Conservation (phyloP, 2,888 invertebrate species). For the Carcina quercana region DNA sequence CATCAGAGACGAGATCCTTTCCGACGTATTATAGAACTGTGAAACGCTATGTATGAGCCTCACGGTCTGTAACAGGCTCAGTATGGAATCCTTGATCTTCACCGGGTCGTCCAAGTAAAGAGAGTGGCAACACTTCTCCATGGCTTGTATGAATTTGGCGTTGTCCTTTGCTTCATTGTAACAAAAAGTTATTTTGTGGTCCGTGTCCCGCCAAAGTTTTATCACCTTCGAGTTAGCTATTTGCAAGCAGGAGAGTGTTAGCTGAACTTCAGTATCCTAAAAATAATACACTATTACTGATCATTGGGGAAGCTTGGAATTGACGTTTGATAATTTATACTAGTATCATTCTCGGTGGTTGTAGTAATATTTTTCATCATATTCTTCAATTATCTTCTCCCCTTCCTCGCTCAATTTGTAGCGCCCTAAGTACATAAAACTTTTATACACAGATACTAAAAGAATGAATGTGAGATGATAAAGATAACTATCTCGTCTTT, state of each 20-base stretch:
- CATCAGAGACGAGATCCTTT: slow-evolving; percentile 96
- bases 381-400: too few relatives aligned
- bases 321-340: too few relatives aligned
- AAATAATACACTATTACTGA: background rate
- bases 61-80: slow-evolving; percentile 93
- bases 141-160: slow-evolving; percentile 91
- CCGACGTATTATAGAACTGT: slow-evolving; percentile 96
- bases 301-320: too few relatives aligned
- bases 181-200: slow-evolving; percentile 93
- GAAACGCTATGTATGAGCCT: slow-evolving; percentile 95
- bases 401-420: too few relatives aligned
- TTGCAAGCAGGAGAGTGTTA: slow-evolving; percentile 84
- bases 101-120: slow-evolving; percentile 95
- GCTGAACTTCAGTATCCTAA: slow-evolving; percentile 82
- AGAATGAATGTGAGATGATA: too few relatives aligned
- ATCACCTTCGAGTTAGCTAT: slow-evolving; percentile 85
- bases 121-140: slow-evolving; percentile 96
- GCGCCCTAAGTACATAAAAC: too few relatives aligned
- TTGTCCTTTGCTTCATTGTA: slow-evolving; percentile 97
- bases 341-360: too few relatives aligned
- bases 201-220: slow-evolving; percentile 87
- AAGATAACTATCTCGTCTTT: too few relatives aligned
- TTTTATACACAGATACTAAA: too few relatives aligned
- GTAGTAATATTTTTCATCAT: too few relatives aligned
- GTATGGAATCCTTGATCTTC: slow-evolving; percentile 91